Conservation (phyloP, 2,113 vertebrate species). For the Cynopterus brachyotis region DNA sequence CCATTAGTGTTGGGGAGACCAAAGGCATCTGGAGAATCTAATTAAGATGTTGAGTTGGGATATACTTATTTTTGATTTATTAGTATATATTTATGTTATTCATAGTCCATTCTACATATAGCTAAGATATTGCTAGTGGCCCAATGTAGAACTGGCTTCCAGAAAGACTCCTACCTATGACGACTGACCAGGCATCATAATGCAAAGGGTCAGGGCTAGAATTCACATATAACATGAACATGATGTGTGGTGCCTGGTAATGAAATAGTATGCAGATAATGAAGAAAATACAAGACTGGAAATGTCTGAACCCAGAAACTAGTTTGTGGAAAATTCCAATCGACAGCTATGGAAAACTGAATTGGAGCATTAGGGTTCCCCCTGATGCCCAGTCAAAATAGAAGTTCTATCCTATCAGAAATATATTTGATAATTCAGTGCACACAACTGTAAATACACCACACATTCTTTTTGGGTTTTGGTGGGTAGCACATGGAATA, state of each 20-base stretch:
- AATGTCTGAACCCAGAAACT: neutral
- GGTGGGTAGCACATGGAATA: neutral
- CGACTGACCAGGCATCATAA: neutral
- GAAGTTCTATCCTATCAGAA: neutral
- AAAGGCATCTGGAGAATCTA: neutral
- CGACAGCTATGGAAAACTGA: neutral
- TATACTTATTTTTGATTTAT: neutral
- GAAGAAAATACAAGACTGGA: neutral
- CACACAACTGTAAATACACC: neutral
- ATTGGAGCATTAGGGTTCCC: neutral
- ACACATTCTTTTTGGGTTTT: neutral
- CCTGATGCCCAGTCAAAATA: neutral
- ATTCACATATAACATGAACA: neutral
- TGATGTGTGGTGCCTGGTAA: neutral
- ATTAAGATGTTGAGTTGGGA: neutral
- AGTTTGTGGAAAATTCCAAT: neutral
- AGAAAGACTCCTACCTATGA: neutral
- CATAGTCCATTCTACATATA: neutral
- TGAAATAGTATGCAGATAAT: neutral
- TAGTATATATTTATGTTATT: neutral
- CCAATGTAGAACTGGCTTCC: neutral
- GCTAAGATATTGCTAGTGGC: neutral
- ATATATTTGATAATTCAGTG: neutral
- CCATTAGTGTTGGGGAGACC: neutral
- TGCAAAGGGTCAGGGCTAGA: neutral